Percentiles rank a stretch among this genome's conserved stretches.
phyloP scores from a whole-genome alignment of 2,113 vertebrate species.

The Bujurquina vittata region DNA sequence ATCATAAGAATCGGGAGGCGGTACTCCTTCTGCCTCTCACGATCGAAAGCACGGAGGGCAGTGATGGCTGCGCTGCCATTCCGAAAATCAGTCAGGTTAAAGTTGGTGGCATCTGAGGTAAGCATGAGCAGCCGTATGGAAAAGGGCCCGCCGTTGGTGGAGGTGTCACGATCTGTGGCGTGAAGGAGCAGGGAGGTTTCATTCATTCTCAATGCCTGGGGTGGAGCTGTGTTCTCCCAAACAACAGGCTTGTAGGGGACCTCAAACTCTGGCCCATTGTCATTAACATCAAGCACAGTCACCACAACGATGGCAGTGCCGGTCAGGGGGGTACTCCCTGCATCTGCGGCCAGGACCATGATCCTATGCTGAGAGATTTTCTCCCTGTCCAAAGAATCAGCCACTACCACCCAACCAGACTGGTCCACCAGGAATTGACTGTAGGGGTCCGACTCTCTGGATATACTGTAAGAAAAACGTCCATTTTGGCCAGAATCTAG shows the following conservation, averaged over 20 bases:
- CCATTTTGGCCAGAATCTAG: conserved; percentile 89
- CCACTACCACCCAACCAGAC: conserved; percentile 85
- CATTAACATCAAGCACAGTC: conserved; percentile 85
- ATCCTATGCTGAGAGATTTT: conserved; percentile 82
- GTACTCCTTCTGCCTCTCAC: conserved; percentile 85
- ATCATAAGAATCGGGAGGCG: conserved; percentile 85
- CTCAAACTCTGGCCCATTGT: conserved; percentile 90
- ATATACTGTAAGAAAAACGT: conserved; percentile 83
- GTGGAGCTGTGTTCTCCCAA: conserved; percentile 87
- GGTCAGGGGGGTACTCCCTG: conserved; percentile 82
- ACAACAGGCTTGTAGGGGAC: conserved; percentile 83
- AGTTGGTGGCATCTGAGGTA: conserved; percentile 69
- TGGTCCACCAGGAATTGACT: conserved; percentile 84
- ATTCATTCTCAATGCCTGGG: conserved; percentile 84
- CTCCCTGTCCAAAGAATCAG: conserved; percentile 85
- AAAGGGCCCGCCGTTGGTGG: conserved; percentile 83
- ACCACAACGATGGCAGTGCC: conserved; percentile 85
- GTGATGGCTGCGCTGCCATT: conserved; percentile 87
- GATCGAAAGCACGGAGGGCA: conserved; percentile 83
- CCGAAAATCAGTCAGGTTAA: conserved; percentile 85
- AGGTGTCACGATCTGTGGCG: conserved; percentile 83
- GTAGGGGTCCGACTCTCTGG: conserved; percentile 82
- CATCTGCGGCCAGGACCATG: conserved; percentile 83
- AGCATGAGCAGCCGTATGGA: conserved; percentile 82
- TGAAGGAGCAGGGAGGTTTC: conserved; percentile 84